Base-by-base conservation (phyloP, 2,888 invertebrate genomes). In the Tridacna gigas region DNA sequence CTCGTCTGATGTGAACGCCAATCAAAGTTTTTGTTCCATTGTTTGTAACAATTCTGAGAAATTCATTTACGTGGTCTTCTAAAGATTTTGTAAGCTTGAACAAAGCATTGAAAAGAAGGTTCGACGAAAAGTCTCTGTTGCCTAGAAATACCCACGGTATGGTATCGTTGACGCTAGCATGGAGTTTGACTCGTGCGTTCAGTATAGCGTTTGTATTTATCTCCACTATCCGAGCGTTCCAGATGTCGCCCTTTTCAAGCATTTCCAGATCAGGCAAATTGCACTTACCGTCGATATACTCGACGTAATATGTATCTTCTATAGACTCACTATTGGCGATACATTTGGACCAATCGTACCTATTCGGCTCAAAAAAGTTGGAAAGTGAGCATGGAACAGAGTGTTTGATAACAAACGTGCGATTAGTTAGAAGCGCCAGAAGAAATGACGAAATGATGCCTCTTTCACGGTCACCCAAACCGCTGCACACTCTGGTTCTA, bases 381-480 rank as follows among this genome's bases (percentile, higher is more conserved):
- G 56, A 56, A 15, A 56, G 56, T 20, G 56, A 56, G 56, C 63
- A 63, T 22, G 63, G 63, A 13, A 13, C 2, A n/a, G 63, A 13
- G 22, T 25, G n/a, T 13, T 63, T 25, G 20, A 63, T 63, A 22
- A 63, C 63, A 22, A 63, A 22, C 12, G 63, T 63, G 4, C 63
- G 63, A 63, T 63, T 63, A 3, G 63, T 63, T 25, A 63, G 22
- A n/a, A 63, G 63, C 20, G 63, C 63, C 3, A 63, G 63, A n/a
- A 63, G 63, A 25, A 63, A 63, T 22, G 63, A n/a, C 13, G 63
- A 63, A 25, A 63, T 63, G 26, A 63, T 18, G n/a, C 63, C 63
- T 13, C 22, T 3, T 22, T 63, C 63, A n/a, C 63, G 63, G 3
- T 22, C 63, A 18, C 63, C 63, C 20, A 63, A 9, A 13, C 63